Conservation (phyloP, 2,113 vertebrate species). For the Bubo scandiacus region DNA sequence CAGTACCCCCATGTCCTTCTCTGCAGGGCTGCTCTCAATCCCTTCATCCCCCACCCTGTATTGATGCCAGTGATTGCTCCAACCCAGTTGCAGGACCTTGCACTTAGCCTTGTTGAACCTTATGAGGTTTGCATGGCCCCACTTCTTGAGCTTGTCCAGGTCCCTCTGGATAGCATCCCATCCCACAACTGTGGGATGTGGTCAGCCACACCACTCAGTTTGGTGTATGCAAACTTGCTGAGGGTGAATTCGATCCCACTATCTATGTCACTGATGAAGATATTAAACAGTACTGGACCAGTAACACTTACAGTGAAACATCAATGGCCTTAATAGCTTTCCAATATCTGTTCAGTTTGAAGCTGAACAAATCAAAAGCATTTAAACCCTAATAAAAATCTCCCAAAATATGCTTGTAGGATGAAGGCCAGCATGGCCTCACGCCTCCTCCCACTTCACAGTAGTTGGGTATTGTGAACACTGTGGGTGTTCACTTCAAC, state of each 20-base stretch:
- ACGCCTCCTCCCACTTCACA: constrained; percentile 12
- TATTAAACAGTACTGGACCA: too few relatives aligned
- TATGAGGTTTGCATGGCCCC: background rate
- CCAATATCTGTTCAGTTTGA: background rate
- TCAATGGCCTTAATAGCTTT: background rate
- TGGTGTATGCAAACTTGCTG: background rate
- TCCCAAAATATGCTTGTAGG: background rate
- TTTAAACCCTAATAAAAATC: background rate
- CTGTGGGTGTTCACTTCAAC: constrained; percentile 48
- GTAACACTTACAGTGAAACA: rapidly evolving
- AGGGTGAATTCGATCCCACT: background rate
- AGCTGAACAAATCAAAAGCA: background rate
- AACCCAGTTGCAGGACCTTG: background rate
- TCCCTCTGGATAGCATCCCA: background rate
- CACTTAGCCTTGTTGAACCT: background rate
- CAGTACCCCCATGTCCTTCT: background rate
- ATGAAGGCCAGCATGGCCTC: constrained; percentile 17
- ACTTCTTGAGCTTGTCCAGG: background rate
- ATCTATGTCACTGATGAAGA: background rate
- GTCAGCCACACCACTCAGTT: background rate
- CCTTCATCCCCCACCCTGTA: background rate
- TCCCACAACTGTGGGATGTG: background rate
- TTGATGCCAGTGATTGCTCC: background rate
- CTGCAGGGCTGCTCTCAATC: background rate
- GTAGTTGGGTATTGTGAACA: constrained; percentile 15